Percentiles rank a stretch among this genome's conserved stretches.
These are phyloP conservation scores for Heliconius hewitsoni DNA, from an alignment of 1,140 invertebrate species.

Conservation along the genomic window DNA sequence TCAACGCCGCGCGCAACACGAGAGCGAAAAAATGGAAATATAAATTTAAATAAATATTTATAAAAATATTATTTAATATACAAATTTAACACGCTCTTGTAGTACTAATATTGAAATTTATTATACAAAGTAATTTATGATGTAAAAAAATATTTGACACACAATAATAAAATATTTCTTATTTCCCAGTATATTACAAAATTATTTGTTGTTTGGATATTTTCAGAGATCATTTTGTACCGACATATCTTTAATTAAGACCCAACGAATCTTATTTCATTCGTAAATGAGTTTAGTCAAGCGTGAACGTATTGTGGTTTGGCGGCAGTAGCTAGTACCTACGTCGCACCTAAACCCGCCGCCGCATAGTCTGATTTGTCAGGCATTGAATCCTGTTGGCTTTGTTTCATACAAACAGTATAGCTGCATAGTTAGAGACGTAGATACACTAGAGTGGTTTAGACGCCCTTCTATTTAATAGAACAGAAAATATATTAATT, in stretches of 20 bases:
- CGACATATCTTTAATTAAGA: background rate
- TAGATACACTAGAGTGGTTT: background rate
- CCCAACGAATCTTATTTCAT: constrained; percentile 10
- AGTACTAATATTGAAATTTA: too few relatives aligned
- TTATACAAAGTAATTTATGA: too few relatives aligned
- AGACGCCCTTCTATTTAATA: background rate
- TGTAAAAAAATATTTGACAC: too few relatives aligned
- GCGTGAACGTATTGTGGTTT: constrained; percentile 12
- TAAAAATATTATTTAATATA: too few relatives aligned
- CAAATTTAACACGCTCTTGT: too few relatives aligned
- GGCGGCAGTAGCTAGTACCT: constrained; percentile 6
- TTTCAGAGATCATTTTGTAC: background rate
- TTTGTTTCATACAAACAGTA: background rate
- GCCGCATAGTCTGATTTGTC: constrained; percentile 19
- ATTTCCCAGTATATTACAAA: background rate
- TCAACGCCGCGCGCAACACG: too few relatives aligned
- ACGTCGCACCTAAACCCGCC: background rate
- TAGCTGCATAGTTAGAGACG: background rate
- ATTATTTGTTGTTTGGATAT: background rate
- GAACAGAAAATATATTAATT: background rate
- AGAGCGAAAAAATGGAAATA: too few relatives aligned
- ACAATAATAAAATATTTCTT: too few relatives aligned
- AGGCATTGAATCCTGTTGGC: background rate
- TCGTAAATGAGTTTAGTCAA: background rate
- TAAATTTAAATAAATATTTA: too few relatives aligned